Conservation (phyloP, 2,113 vertebrate species). For the Actenoides hombroni region DNA sequence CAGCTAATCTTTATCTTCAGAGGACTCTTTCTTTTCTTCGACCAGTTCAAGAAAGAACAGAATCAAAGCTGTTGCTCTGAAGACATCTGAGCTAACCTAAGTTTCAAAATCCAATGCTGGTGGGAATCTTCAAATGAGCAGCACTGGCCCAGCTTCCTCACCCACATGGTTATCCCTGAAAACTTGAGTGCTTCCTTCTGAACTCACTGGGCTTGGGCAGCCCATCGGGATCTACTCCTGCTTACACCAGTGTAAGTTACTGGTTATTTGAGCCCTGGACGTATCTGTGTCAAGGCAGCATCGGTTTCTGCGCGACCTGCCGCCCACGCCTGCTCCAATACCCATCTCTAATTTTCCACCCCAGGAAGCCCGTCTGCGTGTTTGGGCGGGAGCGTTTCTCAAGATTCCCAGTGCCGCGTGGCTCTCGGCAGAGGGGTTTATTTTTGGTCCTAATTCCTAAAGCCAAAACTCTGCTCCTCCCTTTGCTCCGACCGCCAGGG, state of each 20-base stretch:
- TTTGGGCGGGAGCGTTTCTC: constrained; percentile 21
- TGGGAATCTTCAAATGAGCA: not conserved
- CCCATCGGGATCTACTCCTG: not conserved
- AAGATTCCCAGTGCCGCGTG: constrained; percentile 20
- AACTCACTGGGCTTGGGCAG: not conserved
- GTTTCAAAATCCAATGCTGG: not conserved
- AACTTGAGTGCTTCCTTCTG: not conserved
- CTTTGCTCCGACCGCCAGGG: not conserved
- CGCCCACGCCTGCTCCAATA: not conserved
- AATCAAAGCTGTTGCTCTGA: not conserved
- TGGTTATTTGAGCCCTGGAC: not conserved
- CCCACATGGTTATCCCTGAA: not conserved
- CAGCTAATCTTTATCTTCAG: not conserved
- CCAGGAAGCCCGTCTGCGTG: not conserved
- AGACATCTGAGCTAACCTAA: not conserved
- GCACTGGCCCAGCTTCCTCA: not conserved
- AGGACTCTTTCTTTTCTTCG: not conserved
- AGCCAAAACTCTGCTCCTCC: constrained; percentile 60
- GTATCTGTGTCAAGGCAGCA: not conserved
- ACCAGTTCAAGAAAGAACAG: not conserved
- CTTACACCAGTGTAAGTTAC: not conserved
- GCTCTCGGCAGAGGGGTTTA: constrained; percentile 30
- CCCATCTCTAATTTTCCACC: constrained; percentile 53
- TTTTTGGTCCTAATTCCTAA: constrained; percentile 46
- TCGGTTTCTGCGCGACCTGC: not conserved